phyloP scores from a whole-genome alignment of 2,888 invertebrate genomes.

The Catocala sponsa region DNA sequence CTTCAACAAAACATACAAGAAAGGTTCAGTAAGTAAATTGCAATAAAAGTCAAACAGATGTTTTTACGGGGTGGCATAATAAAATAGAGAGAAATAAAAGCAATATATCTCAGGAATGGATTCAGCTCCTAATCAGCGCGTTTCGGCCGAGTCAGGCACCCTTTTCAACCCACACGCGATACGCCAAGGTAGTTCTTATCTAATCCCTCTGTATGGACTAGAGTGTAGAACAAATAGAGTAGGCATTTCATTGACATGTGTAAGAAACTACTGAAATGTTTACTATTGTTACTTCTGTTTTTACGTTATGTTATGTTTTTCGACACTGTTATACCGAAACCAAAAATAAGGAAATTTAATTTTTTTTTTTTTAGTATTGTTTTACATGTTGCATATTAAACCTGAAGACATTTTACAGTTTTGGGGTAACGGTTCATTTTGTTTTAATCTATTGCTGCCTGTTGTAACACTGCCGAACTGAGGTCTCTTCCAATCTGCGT shows the following conservation, averaged over 20 bases:
- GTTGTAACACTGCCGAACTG: too few relatives aligned
- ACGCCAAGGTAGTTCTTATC: constrained; percentile 42
- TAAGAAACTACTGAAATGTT: background rate
- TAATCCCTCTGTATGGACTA: constrained; percentile 24
- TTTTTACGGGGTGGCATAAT: constrained; percentile 52
- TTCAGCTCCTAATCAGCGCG: constrained; percentile 57
- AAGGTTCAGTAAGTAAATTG: constrained; percentile 50
- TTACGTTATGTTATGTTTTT: too few relatives aligned
- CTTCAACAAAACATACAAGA: constrained; percentile 37
- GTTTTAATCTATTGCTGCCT: too few relatives aligned
- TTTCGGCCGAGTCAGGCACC: constrained; percentile 45
- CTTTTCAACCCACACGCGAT: constrained; percentile 58
- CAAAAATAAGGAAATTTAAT: too few relatives aligned
- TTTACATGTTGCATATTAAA: too few relatives aligned
- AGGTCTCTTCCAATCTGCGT: too few relatives aligned
- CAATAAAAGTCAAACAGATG: constrained; percentile 56
- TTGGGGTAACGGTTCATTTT: too few relatives aligned
- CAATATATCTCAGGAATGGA: constrained; percentile 60
- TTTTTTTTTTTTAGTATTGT: too few relatives aligned
- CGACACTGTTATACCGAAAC: too few relatives aligned
- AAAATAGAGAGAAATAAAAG: constrained; percentile 48
- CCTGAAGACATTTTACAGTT: too few relatives aligned
- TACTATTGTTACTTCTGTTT: too few relatives aligned
- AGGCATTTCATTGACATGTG: background rate
- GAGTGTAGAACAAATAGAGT: constrained; percentile 28